Conservation (phyloP, 2,888 invertebrate species). For the Periphyllus acericola region DNA sequence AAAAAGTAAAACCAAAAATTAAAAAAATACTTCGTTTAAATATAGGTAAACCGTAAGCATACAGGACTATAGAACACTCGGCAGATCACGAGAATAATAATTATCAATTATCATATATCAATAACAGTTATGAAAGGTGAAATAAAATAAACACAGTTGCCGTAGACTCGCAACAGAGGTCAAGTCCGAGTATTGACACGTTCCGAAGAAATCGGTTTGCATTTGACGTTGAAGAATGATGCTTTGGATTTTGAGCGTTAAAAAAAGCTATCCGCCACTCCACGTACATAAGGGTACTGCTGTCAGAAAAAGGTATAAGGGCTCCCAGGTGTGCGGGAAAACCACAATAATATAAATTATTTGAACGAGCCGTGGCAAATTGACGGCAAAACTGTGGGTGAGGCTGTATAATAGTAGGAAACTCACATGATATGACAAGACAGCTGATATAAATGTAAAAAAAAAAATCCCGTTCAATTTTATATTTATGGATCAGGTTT, state of each 20-base stretch:
- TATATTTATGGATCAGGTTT: slow-evolving; percentile 22
- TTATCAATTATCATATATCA: too few species aligned
- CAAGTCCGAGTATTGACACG: slow-evolving; percentile 52
- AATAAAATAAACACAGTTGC: slow-evolving; percentile 10
- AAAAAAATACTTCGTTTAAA: too few species aligned
- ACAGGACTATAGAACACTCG: too few species aligned
- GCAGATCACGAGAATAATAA: neutral
- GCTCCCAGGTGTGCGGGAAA: slow-evolving; percentile 54
- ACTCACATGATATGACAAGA: slow-evolving; percentile 29
- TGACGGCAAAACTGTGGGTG: slow-evolving; percentile 33
- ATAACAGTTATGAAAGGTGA: neutral
- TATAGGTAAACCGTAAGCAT: too few species aligned
- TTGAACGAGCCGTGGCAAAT: slow-evolving; percentile 20
- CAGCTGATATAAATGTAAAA: slow-evolving; percentile 24
- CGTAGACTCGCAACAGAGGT: slow-evolving; percentile 25
- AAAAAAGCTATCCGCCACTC: slow-evolving; percentile 37
- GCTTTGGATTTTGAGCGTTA: slow-evolving; percentile 48
- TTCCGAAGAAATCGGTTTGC: slow-evolving; percentile 51
- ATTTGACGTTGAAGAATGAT: slow-evolving; percentile 61
- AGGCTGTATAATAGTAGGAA: slow-evolving; percentile 8
- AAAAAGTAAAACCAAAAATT: too few species aligned
- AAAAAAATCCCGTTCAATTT: slow-evolving; percentile 9
- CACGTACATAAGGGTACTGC: slow-evolving; percentile 32
- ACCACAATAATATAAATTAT: slow-evolving; percentile 57
- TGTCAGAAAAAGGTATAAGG: slow-evolving; percentile 58